Evolutionary conservation across 2,888 invertebrate genomes (phyloP).

Genomic region (Protodeltote pygarga): DNA sequence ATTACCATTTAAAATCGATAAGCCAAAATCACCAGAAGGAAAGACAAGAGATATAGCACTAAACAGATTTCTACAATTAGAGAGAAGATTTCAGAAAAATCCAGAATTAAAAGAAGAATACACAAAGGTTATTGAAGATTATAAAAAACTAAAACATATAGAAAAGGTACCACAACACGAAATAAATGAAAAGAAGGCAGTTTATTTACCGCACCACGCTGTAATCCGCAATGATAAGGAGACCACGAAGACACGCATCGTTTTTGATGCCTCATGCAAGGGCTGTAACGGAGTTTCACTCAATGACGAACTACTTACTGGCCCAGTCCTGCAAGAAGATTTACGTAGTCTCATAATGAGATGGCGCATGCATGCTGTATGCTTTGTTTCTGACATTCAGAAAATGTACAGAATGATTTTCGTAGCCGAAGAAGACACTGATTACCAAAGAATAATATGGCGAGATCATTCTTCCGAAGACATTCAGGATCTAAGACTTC

Average conservation of each 20-base stretch:
- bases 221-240: not conserved
- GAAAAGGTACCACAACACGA: constrained; percentile 1
- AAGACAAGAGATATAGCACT: not conserved
- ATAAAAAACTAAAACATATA: constrained; percentile 1
- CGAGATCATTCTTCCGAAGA: constrained; percentile 7
- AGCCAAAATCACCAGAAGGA: not conserved
- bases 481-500: not conserved
- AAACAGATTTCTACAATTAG: not conserved
- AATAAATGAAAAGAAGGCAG: not conserved
- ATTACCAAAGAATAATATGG: constrained; percentile 9
- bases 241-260: not conserved
- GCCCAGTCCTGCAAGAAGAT: constrained; percentile 38
- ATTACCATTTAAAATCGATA: not conserved
- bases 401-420: constrained; percentile 50
- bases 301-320: constrained; percentile 41
- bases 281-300: constrained; percentile 22
- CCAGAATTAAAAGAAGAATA: constrained; percentile 1
- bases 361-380: constrained; percentile 41
- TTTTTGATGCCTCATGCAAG: constrained; percentile 1
- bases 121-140: constrained; percentile 1
- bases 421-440: constrained; percentile 19
- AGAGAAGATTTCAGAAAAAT: not conserved
- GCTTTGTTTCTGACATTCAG: constrained; percentile 41
- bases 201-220: constrained; percentile 6
- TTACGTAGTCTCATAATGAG: constrained; percentile 41